Evolutionary conservation across 2,797 vertebrate species (phyloP).

Genomic region (Gallinago solitaria): DNA sequence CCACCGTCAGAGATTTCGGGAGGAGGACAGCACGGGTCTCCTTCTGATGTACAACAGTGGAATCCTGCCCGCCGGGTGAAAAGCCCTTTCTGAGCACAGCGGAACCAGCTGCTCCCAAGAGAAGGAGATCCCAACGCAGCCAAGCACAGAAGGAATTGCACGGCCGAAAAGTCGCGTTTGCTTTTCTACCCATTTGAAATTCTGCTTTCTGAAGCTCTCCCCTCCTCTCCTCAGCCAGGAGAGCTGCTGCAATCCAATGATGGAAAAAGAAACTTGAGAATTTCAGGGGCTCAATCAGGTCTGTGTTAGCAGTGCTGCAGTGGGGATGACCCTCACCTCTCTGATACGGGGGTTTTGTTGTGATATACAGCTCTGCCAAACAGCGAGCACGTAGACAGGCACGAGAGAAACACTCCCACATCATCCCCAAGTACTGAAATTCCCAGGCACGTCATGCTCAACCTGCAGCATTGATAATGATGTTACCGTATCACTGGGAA

Average conservation of each 20-base stretch:
- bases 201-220: neutral
- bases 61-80: neutral
- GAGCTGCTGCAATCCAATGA: neutral
- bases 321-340: neutral
- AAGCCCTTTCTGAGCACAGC: neutral
- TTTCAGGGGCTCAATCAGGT: neutral
- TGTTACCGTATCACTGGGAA: neutral
- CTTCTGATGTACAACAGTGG: neutral
- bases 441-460: neutral
- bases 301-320: neutral
- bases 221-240: neutral
- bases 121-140: fast-evolving
- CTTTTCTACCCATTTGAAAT: neutral
- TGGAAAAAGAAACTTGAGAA: neutral
- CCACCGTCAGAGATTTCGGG: neutral
- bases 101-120: neutral
- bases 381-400: neutral
- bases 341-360: fast-evolving
- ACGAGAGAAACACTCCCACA: neutral
- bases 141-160: neutral
- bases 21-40: fast-evolving
- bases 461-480: fast-evolving
- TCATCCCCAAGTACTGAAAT: neutral
- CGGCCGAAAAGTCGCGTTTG: fast-evolving
- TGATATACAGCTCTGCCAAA: neutral